Evolutionary conservation across 2,113 vertebrate species (phyloP).

Genomic region (Ptilonorhynchus violaceus): DNA sequence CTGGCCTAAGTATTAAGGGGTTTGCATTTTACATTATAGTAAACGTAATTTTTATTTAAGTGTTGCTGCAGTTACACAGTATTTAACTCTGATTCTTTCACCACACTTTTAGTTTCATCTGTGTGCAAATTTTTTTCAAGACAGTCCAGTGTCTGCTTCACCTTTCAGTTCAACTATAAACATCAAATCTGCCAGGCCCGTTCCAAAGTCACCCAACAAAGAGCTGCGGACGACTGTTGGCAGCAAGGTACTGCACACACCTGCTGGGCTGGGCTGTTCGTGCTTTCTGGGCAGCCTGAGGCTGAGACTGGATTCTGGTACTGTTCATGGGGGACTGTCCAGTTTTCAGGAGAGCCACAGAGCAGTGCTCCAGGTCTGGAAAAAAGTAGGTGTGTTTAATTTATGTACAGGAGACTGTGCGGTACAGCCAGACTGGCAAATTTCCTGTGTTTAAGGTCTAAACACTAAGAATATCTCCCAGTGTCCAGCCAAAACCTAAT

Average conservation of each 20-base stretch:
- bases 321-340: accelerated
- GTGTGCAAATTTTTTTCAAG: slow-evolving; percentile 88
- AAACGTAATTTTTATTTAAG: background rate
- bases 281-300: background rate
- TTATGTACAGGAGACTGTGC: background rate
- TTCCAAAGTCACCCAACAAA: slow-evolving; percentile 84
- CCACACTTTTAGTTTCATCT: slow-evolving; percentile 81
- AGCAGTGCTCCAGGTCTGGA: background rate
- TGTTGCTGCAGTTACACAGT: background rate
- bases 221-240: slow-evolving; percentile 89
- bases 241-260: slow-evolving; percentile 78
- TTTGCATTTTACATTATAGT: background rate
- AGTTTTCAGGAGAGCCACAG: background rate
- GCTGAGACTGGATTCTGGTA: accelerated
- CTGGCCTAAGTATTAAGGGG: background rate
- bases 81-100: slow-evolving; percentile 39
- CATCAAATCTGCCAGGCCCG: slow-evolving; percentile 85
- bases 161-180: slow-evolving; percentile 72
- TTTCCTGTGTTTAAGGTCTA: background rate
- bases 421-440: background rate
- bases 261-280: accelerated
- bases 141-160: slow-evolving; percentile 63
- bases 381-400: background rate
- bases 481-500: background rate
- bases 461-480: background rate